Evolutionary conservation across 2,888 invertebrate genomes (phyloP), one percentile per base, ranked within the genome.

Genomic region (Dexiosoma caninum): DNA sequence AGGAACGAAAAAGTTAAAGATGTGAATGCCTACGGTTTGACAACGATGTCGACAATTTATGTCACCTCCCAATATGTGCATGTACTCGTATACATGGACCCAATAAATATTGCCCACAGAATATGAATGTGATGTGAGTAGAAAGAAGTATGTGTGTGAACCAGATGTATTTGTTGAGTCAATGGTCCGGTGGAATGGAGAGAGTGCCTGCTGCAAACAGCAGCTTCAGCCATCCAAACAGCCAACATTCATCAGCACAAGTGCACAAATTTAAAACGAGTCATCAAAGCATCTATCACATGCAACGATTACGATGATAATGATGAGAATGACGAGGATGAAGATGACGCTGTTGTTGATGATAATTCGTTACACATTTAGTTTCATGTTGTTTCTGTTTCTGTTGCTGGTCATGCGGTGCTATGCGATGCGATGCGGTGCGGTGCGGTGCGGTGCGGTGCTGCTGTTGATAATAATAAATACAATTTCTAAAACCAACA

Each of bases 61-160:
- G 77, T 81, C 81, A 81, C 81, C 81, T 81, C 81, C 81, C 81
- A 64, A 81, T 72, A 44, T 77, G 81, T 81, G 46, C 77, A 81
- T 77, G 81, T 75, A n/a, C n/a, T 3, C 1, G 21, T 37, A 19
- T 40, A 35, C 46, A 37, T 44, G 64, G 27, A 30, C 3, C 37
- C 35, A 74, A 49, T n/a, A n/a, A n/a, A n/a, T 67, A 42, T 55
- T 49, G 32, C 53, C 32, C 23, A 35, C 59, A 51, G 53, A 55
- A 40, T 14, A 16, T 16, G 19, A 30, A 37, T 49, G 19, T 40
- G 23, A 14, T 66, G 6, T 1, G 16, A 57, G 35, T 6, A 27
- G 27, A 27, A 5, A 27, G 27, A 27, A 5, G 4, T 55, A 3
- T 53, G 59, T 80, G 37, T 67, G 23, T 32, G 46, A 62, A 80